phyloP scores from a whole-genome alignment of 2,797 vertebrate species.

The Knipowitschia caucasica region DNA sequence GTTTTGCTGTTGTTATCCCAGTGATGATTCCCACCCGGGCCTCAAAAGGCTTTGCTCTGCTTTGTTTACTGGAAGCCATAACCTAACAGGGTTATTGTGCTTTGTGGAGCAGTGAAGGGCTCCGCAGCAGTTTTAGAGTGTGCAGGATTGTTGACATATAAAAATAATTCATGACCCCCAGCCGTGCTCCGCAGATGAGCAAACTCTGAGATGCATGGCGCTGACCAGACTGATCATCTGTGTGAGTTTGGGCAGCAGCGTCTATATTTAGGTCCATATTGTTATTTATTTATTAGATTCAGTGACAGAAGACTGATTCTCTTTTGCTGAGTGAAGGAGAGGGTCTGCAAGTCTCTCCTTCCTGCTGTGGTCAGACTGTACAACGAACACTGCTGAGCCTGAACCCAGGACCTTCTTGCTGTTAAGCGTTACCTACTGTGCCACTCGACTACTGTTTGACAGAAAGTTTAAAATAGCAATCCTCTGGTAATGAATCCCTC shows the following conservation, averaged over 20 bases:
- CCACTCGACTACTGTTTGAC: too few species aligned
- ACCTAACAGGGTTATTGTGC: conserved; percentile 8
- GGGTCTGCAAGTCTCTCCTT: too few species aligned
- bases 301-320: background rate
- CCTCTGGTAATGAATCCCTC: too few species aligned
- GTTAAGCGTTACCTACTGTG: too few species aligned
- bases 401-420: too few species aligned
- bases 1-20: background rate
- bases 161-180: conserved; percentile 35
- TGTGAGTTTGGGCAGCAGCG: background rate
- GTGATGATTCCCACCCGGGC: background rate
- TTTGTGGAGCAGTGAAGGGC: conserved; percentile 31
- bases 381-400: too few species aligned
- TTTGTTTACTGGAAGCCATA: background rate
- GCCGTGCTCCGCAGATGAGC: conserved; percentile 14
- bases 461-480: too few species aligned
- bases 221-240: conserved; percentile 9
- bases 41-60: background rate
- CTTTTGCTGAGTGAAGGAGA: background rate
- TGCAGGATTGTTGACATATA: conserved; percentile 46
- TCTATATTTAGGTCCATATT: background rate
- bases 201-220: conserved; percentile 14
- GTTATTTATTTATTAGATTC: background rate
- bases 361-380: too few species aligned
- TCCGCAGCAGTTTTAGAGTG: conserved; percentile 32